phyloP scores from a whole-genome alignment of 2,888 invertebrate species.

The Xestia sexstrigata region DNA sequence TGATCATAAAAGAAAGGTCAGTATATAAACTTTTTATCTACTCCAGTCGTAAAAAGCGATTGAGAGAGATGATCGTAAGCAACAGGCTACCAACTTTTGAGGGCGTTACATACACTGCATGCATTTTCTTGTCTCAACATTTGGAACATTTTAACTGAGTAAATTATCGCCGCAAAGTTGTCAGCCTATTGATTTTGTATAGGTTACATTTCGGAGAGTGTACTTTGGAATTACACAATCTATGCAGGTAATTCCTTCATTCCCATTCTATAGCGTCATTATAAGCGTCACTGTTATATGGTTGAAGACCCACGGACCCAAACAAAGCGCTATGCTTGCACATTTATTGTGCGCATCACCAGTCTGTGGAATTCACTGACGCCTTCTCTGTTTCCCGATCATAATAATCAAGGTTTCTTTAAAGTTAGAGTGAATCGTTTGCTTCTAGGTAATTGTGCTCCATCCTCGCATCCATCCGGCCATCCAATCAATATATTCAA shows the following conservation, averaged over 20 bases:
- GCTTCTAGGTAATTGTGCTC: neutral
- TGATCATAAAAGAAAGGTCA: constrained; percentile 57
- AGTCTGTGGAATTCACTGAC: neutral
- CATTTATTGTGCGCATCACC: neutral
- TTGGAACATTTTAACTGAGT: neutral
- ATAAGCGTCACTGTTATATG: neutral
- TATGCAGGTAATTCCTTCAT: neutral
- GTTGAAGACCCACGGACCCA: neutral
- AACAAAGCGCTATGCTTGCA: neutral
- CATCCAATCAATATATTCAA: too few relatives aligned
- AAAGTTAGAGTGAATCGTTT: neutral
- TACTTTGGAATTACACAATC: neutral
- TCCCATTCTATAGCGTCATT: neutral
- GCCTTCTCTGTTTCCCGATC: neutral
- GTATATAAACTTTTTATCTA: constrained; percentile 59
- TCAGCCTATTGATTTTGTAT: neutral
- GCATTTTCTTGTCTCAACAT: neutral
- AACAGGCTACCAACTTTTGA: constrained; percentile 44
- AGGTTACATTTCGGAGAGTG: too few relatives aligned
- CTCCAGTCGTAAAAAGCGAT: constrained; percentile 57
- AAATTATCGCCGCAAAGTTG: neutral
- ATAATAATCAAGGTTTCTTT: neutral
- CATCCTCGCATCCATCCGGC: neutral
- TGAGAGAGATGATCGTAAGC: constrained; percentile 48
- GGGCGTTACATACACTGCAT: constrained; percentile 2